Base-by-base conservation (phyloP, 2,113 vertebrate genomes). In the Dipodomys ordii region DNA sequence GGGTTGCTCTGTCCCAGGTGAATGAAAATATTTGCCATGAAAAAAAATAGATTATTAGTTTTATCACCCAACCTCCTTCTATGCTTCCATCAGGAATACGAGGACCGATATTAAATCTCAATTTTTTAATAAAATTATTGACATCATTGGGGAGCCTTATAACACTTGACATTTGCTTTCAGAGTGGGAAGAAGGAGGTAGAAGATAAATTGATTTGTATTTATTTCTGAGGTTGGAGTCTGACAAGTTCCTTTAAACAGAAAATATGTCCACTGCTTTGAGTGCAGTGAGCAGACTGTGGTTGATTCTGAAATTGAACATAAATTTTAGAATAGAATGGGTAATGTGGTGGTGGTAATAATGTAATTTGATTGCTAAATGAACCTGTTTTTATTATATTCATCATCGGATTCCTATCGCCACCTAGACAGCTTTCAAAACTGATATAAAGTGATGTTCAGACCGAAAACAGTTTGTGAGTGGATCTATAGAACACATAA, bases 11-110 rank as follows among this genome's bases (percentile, higher is more conserved):
- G 86, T 94, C 96, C 95, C 95, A 96, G 95, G 96, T 98, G 96
- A 97, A 97, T 92, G 73, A 97, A 98, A 98, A 97, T 97, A 97
- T 97, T 98, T 98, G 96, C 97, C 96, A 88, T 96, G 96, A 94
- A 97, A 97, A 98, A 81, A 64, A 84, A 71, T 95, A 95, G 71
- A 20, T 96, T 97, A 74, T 98, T 98, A 96, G 91, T 95, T 98
- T 98, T 98, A 98, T 93, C 95, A 73, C 64, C 57, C 86, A 90
- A 23, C 68, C 68, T 87, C 90, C 49, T 93, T 93, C 92, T 64
- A 71, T 94, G 87, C 91, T 85, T 92, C 96, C 97, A 97, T 97
- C 92, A 96, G 92, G 90, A 95, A 87, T 93, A 96, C 96, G 88
- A 96, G 93, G 95, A 93, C 71, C 96, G 92, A 68, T 95, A 94